phyloP scores from a whole-genome alignment of 2,113 vertebrate species.

The Muntiacus reevesi region DNA sequence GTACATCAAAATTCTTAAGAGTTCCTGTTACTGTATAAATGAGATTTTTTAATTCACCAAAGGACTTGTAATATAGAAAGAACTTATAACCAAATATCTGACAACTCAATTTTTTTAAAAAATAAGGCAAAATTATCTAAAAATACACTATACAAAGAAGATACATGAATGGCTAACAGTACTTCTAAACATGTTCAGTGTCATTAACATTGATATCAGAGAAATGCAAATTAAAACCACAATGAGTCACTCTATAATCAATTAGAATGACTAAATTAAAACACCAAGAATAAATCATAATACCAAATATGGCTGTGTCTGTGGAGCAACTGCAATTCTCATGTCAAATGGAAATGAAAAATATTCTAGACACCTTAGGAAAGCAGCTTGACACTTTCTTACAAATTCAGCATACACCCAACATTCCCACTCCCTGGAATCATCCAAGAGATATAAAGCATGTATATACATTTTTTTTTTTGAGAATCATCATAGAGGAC shows the following conservation, averaged over 20 bases:
- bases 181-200: not conserved
- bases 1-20: not conserved
- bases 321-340: not conserved
- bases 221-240: not conserved
- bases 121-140: not conserved
- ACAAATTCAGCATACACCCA: not conserved
- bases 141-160: not conserved
- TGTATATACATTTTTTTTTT: not conserved
- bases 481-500: not conserved
- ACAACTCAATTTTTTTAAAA: not conserved
- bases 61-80: not conserved
- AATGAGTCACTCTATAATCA: not conserved
- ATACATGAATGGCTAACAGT: not conserved
- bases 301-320: not conserved
- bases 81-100: not conserved
- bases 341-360: not conserved
- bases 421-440: not conserved
- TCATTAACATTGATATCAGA: not conserved
- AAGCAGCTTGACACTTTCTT: not conserved
- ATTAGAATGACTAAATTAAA: not conserved
- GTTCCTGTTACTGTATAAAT: not conserved
- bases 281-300: not conserved
- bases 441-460: not conserved
- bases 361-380: not conserved
- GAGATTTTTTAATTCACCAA: not conserved